Evolutionary conservation across 1,140 invertebrate genomes (phyloP).

Genomic region (Solen grandis): DNA sequence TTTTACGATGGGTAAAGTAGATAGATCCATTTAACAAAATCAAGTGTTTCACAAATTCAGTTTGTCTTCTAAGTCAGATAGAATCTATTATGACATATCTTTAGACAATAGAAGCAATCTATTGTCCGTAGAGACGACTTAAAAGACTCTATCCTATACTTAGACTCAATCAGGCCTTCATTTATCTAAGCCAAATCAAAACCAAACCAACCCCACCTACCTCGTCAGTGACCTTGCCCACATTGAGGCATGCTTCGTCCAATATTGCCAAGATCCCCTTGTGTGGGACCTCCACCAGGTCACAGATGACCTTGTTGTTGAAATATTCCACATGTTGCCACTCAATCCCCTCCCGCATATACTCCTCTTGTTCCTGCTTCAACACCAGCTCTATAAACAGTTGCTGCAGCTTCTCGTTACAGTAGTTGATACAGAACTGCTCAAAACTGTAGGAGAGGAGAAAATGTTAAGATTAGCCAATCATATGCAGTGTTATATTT

Average conservation of each 20-base stretch:
- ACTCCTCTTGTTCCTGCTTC: conserved; percentile 97
- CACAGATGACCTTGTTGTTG: conserved; percentile 90
- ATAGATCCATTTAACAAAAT: no score
- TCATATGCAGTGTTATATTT: not conserved
- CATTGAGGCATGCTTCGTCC: conserved; percentile 96
- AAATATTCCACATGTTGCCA: conserved; percentile 95
- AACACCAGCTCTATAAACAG: conserved; percentile 97
- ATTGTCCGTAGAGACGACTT: no score
- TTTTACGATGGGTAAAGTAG: no score
- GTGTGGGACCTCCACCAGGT: conserved; percentile 95
- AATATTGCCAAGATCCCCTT: conserved; percentile 95
- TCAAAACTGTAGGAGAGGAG: conserved; percentile 87
- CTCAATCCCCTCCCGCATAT: conserved; percentile 93
- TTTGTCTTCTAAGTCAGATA: no score
- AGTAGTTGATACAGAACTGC: conserved; percentile 98
- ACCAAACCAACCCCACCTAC: conserved; percentile 73
- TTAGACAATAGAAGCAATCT: no score
- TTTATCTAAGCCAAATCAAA: no score
- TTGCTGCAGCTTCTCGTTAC: conserved; percentile 98
- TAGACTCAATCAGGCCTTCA: no score
- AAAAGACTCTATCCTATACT: no score
- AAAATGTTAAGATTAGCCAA: not conserved
- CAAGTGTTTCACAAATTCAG: no score
- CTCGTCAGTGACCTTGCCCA: conserved; percentile 95
- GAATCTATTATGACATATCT: no score